Evolutionary conservation across 2,888 invertebrate genomes (phyloP).

Genomic region (Agriotes lineatus): DNA sequence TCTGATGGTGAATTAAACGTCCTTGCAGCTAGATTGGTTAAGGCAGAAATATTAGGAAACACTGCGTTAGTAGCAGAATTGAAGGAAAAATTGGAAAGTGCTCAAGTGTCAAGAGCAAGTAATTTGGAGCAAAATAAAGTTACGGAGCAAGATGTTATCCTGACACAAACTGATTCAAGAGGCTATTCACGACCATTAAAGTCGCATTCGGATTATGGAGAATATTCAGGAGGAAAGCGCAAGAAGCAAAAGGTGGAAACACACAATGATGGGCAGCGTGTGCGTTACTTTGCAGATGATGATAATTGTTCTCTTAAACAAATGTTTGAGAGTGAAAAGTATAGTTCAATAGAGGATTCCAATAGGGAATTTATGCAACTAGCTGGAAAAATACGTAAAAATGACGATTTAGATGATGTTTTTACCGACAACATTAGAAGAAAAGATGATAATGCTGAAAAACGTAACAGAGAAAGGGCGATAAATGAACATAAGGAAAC

Average conservation of each 20-base stretch:
- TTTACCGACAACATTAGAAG: conserved; percentile 84
- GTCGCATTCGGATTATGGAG: conserved; percentile 63
- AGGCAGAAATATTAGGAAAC: conserved; percentile 95
- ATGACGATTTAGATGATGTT: conserved; percentile 87
- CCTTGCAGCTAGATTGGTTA: conserved; percentile 89
- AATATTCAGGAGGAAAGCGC: conserved; percentile 65
- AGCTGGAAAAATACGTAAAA: conserved; percentile 75
- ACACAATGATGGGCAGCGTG: conserved; percentile 78
- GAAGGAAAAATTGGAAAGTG: conserved; percentile 80
- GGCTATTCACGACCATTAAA: conserved; percentile 79
- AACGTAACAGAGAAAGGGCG: conserved; percentile 74
- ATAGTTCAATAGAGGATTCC: conserved; percentile 82
- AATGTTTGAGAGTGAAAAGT: conserved; percentile 88
- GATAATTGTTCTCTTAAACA: conserved; percentile 87
- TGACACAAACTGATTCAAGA: conserved; percentile 76
- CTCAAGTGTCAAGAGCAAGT: conserved; percentile 67
- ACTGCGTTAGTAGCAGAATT: conserved; percentile 76
- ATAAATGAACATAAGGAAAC: conserved; percentile 80
- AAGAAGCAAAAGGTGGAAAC: conserved; percentile 76
- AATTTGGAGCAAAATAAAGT: conserved; percentile 29
- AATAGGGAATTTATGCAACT: conserved; percentile 84
- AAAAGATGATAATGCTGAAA: conserved; percentile 72
- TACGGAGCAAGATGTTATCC: conserved; percentile 71
- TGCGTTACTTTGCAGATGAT: conserved; percentile 90
- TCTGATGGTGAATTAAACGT: conserved; percentile 90